Evolutionary conservation across 2,113 vertebrate genomes (phyloP), one percentile per base, ranked within the genome.

Genomic region (Cacatua alba): DNA sequence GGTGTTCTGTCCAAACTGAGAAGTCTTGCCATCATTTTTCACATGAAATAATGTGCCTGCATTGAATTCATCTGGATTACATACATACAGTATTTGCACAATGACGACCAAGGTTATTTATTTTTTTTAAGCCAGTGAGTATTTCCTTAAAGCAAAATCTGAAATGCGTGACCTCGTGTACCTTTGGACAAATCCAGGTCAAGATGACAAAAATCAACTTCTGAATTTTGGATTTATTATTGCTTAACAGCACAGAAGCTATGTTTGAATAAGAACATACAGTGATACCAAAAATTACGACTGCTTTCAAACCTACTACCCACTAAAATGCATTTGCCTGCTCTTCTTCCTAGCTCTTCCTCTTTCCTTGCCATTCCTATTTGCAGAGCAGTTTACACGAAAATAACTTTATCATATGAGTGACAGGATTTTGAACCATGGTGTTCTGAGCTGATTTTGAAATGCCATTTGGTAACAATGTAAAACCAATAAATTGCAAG

Each of bases 401-500:
- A 83, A 93, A 75, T 62, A 92, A 78, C 16, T 92, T 93, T 24
- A 82, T 69, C 67, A 33, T 35, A 28, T 28, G 53, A 86, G 35
- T 74, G 85, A 83, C 90, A 81, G 82, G 51, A 91, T 85, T 96
- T 83, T 86, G 82, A 96, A 76, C 48, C n/a, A 59, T 3, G 37
- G 41, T 65, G 48, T 91, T 90, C 68, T 55, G 64, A 70, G 49
- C 15, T 71, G 75, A 88, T 88, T 81, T 80, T 84, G 63, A 81
- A 93, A 90, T 48, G 39, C 41, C 62, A 74, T 81, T 97, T 81
- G 71, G 72, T 93, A 97, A 93, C 85, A 93, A 96, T 83, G 76
- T 55, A 92, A 91, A 92, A 86, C 63, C 71, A 96, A 92, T 92
- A 96, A 94, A 95, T 86, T 0, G 0, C 46, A 85, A 82, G 17